phyloP scores from a whole-genome alignment of 2,113 vertebrate species.

The Hystrix cristata region DNA sequence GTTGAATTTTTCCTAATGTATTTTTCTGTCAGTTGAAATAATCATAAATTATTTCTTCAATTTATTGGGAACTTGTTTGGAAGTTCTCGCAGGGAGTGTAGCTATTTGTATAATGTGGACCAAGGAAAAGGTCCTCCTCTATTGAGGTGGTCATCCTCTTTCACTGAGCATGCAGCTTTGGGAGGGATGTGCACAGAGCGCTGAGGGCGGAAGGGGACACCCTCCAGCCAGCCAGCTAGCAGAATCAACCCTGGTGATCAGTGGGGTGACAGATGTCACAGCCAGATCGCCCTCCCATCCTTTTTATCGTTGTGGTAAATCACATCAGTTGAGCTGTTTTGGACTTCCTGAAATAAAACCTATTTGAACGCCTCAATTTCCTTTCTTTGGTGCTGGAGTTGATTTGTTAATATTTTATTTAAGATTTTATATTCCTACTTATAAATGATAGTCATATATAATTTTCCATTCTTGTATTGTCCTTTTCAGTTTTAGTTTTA shows the following conservation, averaged over 20 bases:
- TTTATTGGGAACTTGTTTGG: too few species aligned
- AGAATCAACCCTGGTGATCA: too few species aligned
- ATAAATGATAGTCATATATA: neutral
- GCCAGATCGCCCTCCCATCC: too few species aligned
- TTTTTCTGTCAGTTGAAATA: neutral
- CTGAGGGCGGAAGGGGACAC: too few species aligned
- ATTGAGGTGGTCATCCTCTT: too few species aligned
- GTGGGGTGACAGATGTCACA: too few species aligned
- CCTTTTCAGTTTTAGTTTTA: neutral
- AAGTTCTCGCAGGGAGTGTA: too few species aligned
- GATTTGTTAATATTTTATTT: neutral
- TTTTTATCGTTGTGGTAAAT: neutral
- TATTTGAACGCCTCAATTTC: neutral
- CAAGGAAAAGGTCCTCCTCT: too few species aligned
- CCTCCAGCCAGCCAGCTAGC: too few species aligned
- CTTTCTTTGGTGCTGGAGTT: neutral
- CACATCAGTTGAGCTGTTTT: neutral
- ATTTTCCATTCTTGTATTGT: neutral
- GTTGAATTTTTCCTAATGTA: constrained; percentile 16
- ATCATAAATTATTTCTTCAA: neutral
- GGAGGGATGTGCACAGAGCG: too few species aligned
- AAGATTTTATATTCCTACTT: neutral
- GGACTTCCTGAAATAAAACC: neutral
- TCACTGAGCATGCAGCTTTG: too few species aligned
- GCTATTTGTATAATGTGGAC: too few species aligned